Percentiles rank a stretch among this genome's conserved stretches.
These are phyloP conservation scores for Gymnogyps californianus DNA, from an alignment of 2,113 vertebrate species.

Conservation along the genomic window DNA sequence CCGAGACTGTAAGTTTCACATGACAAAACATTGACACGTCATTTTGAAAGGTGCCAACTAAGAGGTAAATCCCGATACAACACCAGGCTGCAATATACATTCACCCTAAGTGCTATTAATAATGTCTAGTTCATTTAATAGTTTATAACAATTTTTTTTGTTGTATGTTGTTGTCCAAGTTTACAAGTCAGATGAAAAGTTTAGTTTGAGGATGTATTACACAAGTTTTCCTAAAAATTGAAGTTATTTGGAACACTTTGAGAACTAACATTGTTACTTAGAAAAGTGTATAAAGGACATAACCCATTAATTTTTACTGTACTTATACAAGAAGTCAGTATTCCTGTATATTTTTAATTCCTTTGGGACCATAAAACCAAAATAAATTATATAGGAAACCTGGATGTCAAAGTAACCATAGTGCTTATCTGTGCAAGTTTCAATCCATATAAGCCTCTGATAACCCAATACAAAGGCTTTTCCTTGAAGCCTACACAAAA, in stretches of 20 bases:
- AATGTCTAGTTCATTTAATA: neutral
- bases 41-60: neutral
- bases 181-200: neutral
- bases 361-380: neutral
- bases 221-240: neutral
- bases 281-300: neutral
- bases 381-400: neutral
- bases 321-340: neutral
- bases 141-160: neutral
- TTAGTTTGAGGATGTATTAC: neutral
- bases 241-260: neutral
- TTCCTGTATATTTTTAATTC: neutral
- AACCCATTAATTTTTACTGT: neutral
- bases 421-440: neutral
- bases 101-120: neutral
- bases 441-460: neutral
- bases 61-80: neutral
- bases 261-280: neutral
- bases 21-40: neutral
- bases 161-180: neutral
- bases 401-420: neutral
- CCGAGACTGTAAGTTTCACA: neutral
- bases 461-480: neutral
- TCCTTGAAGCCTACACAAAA: neutral
- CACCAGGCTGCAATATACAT: neutral